Base-by-base conservation (phyloP, 2,113 vertebrate genomes). In the Cinclus mexicanus region DNA sequence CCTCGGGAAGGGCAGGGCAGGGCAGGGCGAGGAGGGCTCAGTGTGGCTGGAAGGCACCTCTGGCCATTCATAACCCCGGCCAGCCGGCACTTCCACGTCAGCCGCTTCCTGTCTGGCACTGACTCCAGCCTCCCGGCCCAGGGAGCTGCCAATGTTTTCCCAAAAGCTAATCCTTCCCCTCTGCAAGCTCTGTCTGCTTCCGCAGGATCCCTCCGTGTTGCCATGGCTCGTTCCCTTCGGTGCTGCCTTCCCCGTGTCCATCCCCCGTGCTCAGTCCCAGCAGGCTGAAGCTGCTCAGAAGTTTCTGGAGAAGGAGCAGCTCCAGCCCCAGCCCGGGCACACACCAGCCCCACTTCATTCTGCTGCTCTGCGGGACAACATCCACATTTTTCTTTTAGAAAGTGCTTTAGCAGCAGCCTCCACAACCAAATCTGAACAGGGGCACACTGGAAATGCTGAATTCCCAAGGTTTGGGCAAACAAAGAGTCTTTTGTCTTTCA, bases 91-190 rank as follows among this genome's bases (percentile, higher is more conserved):
- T 69, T 93, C 92, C 94, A 94, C 92, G 71, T 94, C 83, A 94
- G 88, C 87, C 10, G 25, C 94, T 95, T 94, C 94, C 95, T 39
- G 78, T 64, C 90, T 95, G 96, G 92, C 95, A 87, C 56, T 21
- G 8, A 16, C 24, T 49, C 6, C 52, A 8, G 74, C 78, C 95
- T 72, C 57, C 76, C 18, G 21, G 78, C 61, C 33, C 55, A 0
- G 16, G 46, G 44, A 82, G 71, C 74, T 89, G 94, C 83, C 88
- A 87, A 14, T 16, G 53, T 37, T 82, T 69, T 79, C 77, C 92
- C 74, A 44, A 80, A 78, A 82, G 26, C 49, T 50, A 15, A 50
- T 91, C 42, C 2, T 15, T 71, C 72, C 72, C 72, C 72, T 74
- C 71, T 13, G 25, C 26, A 3, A 61, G 59, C 80, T 56, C 46